Base-by-base conservation (phyloP, 2,113 vertebrate species). In the Nerophis ophidion region DNA sequence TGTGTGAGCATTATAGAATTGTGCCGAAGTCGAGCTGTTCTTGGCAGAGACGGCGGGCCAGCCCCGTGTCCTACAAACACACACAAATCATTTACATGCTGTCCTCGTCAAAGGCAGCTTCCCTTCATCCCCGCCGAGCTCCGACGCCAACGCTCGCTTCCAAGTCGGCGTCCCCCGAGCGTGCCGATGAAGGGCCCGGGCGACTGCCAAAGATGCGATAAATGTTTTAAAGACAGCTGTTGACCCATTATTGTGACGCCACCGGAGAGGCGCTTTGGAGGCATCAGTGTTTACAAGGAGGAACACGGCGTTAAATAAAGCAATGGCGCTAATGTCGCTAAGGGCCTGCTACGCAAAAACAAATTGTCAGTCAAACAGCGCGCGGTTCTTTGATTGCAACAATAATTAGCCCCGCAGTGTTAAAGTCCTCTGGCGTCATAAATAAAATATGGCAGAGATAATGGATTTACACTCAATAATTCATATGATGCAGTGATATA, bases 191-290 rank as follows among this genome's bases (percentile, higher is more conserved):
- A 91, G 40, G 40, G 40, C 88, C 89, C 91, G 89, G 88, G 76
- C 81, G 63, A 85, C 81, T 88, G 90, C 87, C 89, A 89, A 90
- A 86, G 87, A 89, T 87, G 79, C 88, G 88, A 91, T 91, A 81
- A 86, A 89, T 91, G 90, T 91, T 91, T 91, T 88, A 87, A 90
- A 89, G 87, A 89, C 90, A 90, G 89, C 89, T 91, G 88, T 90
- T 91, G 89, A 90, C 89, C 90, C 90, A 90, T 90, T 91, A 90
- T 91, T 88, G 87, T 86, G 83, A 88, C 53, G 78, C 79, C 84
- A 85, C 77, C 2, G 38, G 89, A 89, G 89, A 48, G 58, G 84
- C 58, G 10, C 14, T 26, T 44, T 60, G 35, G 46, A 48, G 40
- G 40, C 40, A 12, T 12, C 10, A 12, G 40, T 44, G 40, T 91